Percentiles rank a stretch among this genome's conserved stretches.
Conservation (phyloP, 2,113 vertebrate genomes). For the Aleadryas rufinucha region DNA sequence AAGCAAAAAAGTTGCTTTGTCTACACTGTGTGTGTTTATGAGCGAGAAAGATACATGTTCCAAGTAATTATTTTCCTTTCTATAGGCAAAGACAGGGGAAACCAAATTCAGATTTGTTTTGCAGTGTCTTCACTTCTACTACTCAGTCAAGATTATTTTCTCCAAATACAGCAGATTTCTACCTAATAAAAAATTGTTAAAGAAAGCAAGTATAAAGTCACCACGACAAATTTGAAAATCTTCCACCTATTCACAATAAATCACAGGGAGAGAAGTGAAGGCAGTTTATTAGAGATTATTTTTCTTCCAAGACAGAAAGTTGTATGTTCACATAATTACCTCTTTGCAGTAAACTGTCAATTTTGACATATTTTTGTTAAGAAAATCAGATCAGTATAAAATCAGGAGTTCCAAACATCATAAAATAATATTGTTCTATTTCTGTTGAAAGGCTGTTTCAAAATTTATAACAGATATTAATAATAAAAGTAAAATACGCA, state of each 20-base stretch:
- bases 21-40: no score
- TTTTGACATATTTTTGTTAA: neutral
- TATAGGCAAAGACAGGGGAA: neutral
- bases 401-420: neutral
- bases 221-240: neutral
- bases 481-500: neutral
- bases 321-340: neutral
- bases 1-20: neutral
- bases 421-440: neutral
- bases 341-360: neutral
- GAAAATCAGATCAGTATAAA: neutral
- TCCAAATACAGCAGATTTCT: neutral
- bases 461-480: neutral
- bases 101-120: neutral
- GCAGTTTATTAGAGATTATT: neutral
- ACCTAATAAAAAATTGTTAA: neutral
- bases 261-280: neutral
- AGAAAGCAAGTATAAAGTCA: neutral
- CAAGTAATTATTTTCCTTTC: neutral
- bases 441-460: neutral
- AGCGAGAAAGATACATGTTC: neutral
- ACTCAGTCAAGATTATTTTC: neutral
- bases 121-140: neutral
- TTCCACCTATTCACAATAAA: neutral
- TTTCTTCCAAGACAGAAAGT: neutral